Evolutionary conservation across 2,888 invertebrate species (phyloP), one percentile per base, ranked within the genome.

Genomic region (Drosophila flavopinicola): DNA sequence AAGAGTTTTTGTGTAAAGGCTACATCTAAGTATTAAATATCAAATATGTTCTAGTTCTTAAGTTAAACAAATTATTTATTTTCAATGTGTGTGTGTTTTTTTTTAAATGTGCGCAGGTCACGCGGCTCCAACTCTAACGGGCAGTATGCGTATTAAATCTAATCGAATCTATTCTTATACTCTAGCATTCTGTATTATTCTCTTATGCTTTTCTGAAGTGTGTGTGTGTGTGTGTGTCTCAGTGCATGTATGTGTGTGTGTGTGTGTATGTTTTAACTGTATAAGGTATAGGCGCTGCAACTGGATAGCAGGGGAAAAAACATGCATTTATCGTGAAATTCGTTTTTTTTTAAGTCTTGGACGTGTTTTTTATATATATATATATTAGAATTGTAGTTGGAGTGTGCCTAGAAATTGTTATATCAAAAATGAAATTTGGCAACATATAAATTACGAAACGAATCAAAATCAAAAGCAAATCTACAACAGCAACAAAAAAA

Each of bases 1-100:
- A 60, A 49, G 27, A 27, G 29, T 33, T 48, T 61, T 41, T 67
- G 60, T 73, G 58, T 59, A 71, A 80, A 70, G 78, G 83, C 79
- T 83, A 83, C 76, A 53, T 78, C 67, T 85, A 85, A 83, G 85
- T 83, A 83, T 83, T 83, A 83, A 78, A 83, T 83, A 85, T 83
- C 74, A 63, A 83, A 82, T 83, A 85, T 83, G 72, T 69, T 77
- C 47, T 83, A 85, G 75, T 67, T 49, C n/a, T 72, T 75, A 82
- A 76, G 76, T 58, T 71, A 70, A 76, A 73, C 73, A 60, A 78
- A 78, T 84, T 80, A 80, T 80, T 83, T 80, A 84, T 80, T 80
- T 74, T 42, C 41, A 42, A 44, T 68, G 23, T 57, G 11, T 30
- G n/a, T 39, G 3, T 64, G n/a, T 41, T 44, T 13, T 49, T 17